Conservation (phyloP, 2,888 invertebrate genomes). For the Drosophila diplacantha region DNA sequence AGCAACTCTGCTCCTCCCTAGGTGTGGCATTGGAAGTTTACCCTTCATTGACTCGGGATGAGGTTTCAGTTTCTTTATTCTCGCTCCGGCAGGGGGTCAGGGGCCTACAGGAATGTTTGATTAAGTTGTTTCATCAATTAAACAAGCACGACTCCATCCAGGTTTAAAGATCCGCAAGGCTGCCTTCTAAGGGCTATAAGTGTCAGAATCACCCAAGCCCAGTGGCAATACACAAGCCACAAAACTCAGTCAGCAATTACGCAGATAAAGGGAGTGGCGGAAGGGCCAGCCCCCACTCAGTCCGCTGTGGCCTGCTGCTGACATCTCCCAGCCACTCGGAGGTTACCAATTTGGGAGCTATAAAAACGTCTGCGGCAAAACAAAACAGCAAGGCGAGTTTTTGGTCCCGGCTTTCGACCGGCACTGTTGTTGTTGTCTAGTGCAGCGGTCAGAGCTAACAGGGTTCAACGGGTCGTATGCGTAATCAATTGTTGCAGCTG, state of each 20-base stretch:
- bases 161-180: constrained; percentile 2
- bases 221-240: constrained; percentile 33
- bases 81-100: constrained; percentile 2
- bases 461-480: constrained; percentile 62
- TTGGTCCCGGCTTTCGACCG: constrained; percentile 21
- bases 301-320: constrained; percentile 40
- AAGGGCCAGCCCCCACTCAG: constrained; percentile 22
- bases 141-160: constrained; percentile 1
- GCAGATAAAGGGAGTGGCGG: constrained; percentile 1
- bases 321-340: constrained; percentile 39
- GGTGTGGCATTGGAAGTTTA: constrained; percentile 40
- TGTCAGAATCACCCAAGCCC: constrained; percentile 32
- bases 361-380: constrained; percentile 64
- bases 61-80: constrained; percentile 28
- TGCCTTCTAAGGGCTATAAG: constrained; percentile 29
- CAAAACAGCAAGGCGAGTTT: constrained; percentile 19
- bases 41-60: constrained; percentile 43
- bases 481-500: constrained; percentile 68
- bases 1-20: constrained; percentile 24
- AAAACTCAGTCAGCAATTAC: constrained; percentile 54
- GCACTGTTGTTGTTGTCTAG: constrained; percentile 19
- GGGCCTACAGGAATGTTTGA: constrained; percentile 13
- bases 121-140: constrained; percentile 47
- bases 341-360: constrained; percentile 48
- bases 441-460: constrained; percentile 40